These are phyloP conservation scores for Acanthis flammea DNA, from an alignment of 2,797 vertebrate species.

Conservation along the genomic window DNA sequence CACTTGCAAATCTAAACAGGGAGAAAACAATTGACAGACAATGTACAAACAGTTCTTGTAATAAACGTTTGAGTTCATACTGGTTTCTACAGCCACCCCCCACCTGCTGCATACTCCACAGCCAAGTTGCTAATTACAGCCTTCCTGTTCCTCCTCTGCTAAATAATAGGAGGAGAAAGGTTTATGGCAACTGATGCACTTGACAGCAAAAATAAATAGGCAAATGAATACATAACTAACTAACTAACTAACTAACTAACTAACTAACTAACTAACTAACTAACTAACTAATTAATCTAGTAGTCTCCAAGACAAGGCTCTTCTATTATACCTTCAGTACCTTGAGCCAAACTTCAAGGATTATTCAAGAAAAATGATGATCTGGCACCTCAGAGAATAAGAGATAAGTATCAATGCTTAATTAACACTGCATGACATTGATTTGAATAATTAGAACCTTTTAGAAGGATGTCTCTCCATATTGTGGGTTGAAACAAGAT, in stretches of 20 bases:
- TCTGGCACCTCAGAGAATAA: not conserved
- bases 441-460: not conserved
- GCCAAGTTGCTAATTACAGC: not conserved
- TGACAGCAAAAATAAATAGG: constrained; percentile 24
- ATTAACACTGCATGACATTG: constrained; percentile 29
- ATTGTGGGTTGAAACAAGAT: not conserved
- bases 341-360: not conserved
- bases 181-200: not conserved
- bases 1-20: not conserved
- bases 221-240: constrained; percentile 7
- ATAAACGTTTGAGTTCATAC: not conserved
- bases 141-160: not conserved
- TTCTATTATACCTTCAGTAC: not conserved
- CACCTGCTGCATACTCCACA: not conserved
- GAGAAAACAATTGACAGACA: not conserved
- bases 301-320: not conserved
- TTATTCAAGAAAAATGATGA: not conserved
- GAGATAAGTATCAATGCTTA: constrained; percentile 14
- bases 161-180: not conserved
- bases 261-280: constrained; percentile 5
- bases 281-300: not conserved
- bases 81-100: not conserved
- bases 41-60: not conserved
- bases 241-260: not conserved
- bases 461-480: not conserved